Base-by-base conservation (phyloP, 2,113 vertebrate species). In the Gorilla gorilla region DNA sequence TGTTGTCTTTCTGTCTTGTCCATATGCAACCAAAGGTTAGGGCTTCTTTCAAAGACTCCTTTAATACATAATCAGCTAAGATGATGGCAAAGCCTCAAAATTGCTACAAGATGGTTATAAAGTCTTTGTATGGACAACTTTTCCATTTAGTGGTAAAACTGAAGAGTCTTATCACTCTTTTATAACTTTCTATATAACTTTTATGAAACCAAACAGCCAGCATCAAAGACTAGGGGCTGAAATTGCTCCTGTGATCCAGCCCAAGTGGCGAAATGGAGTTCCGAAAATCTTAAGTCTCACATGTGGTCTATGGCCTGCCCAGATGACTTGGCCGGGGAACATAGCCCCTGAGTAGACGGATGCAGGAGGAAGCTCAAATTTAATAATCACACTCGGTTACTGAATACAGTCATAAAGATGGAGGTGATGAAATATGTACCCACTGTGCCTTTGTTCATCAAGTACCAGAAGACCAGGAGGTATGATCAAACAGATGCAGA, bases 161-260 rank as follows among this genome's bases (percentile, higher is more conserved):
- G 97, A 97, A 98, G 98, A 98, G 96, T 86, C 98, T 98, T 98
- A 98, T 98, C 98, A 85, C 98, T 97, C 95, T 98, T 99, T 98
- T 98, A 98, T 98, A 98, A 98, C 97, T 98, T 98, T 98, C 98
- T 98, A 98, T 98, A 98, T 99, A 98, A 98, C 97, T 98, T 99
- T 98, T 99, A 98, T 98, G 98, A 98, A 98, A 25, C 96, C 98
- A 98, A 98, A 98, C 97, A 98, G 97, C 96, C 98, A 13, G 98
- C 98, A 98, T 98, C 98, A 98, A 98, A 98, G 99, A 94, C 93
- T 81, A 57, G 35, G 82, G 97, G 83, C 97, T 98, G 93, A 98
- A 98, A 98, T 93, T 80, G 93, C 96, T 94, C 89, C 97, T 98
- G 95, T 98, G 97, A 98, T 98, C 97, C 96, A 98, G 98, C 98